Percentiles rank a stretch among this genome's conserved stretches.
These are phyloP conservation scores for Vollenhovia emeryi DNA, from an alignment of 1,140 invertebrate genomes.

Conservation along the genomic window DNA sequence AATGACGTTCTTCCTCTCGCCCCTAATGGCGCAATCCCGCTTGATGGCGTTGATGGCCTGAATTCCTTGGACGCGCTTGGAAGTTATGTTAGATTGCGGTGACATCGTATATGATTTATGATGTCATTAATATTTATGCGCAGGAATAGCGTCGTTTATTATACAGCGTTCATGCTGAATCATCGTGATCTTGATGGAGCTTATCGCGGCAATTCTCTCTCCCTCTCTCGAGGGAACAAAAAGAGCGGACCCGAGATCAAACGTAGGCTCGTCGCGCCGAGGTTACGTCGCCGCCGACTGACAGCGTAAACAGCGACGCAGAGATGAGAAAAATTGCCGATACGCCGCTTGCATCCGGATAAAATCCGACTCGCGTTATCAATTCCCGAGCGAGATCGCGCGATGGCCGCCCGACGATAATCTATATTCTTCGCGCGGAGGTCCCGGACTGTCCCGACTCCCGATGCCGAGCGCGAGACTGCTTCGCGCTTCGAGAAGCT, in stretches of 20 bases:
- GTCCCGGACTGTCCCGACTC: too few relatives aligned
- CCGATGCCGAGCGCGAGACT: constrained; percentile 43
- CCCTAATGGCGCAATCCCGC: too few relatives aligned
- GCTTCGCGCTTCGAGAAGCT: constrained; percentile 26
- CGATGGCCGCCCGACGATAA: not conserved
- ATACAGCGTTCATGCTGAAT: not conserved
- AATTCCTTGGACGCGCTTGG: not conserved
- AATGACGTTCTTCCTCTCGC: not conserved
- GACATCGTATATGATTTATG: not conserved
- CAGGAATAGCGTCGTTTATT: not conserved
- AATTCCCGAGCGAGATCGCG: not conserved
- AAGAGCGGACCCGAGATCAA: too few relatives aligned
- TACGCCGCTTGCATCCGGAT: not conserved
- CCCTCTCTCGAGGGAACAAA: too few relatives aligned
- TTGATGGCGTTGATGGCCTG: too few relatives aligned
- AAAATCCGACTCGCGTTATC: not conserved
- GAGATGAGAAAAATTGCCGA: not conserved
- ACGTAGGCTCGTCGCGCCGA: not conserved
- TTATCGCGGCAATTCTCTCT: not conserved
- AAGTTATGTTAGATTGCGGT: not conserved
- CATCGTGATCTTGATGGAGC: not conserved
- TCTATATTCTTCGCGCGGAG: too few relatives aligned
- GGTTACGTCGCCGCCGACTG: not conserved
- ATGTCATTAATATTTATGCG: not conserved
- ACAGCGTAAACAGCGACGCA: not conserved